Conservation (phyloP, 1,140 invertebrate genomes). For the Microplitis demolitor region DNA sequence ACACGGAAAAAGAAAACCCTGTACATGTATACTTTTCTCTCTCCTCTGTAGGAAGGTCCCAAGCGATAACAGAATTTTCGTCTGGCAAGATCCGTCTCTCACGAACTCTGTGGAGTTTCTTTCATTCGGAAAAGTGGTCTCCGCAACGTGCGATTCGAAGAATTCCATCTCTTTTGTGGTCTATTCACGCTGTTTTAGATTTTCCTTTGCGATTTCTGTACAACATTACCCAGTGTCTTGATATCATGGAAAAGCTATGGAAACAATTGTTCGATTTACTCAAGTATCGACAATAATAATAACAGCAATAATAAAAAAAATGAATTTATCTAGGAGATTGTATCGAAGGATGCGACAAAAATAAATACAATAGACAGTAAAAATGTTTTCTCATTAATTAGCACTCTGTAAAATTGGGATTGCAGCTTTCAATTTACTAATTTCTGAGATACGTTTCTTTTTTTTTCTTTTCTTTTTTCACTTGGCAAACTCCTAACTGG, state of each 20-base stretch:
- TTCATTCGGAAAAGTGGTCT: slow-evolving; percentile 15
- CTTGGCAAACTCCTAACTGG: background rate
- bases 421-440: slow-evolving; percentile 25
- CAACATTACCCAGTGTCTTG: no score
- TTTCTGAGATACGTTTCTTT: slow-evolving; percentile 18
- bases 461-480: slow-evolving; percentile 22
- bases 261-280: no score
- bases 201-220: background rate
- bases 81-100: background rate
- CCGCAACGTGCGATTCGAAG: background rate
- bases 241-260: no score
- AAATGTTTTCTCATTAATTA: slow-evolving; percentile 6
- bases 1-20: background rate
- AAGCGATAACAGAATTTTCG: slow-evolving; percentile 15
- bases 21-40: background rate
- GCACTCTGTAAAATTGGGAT: slow-evolving; percentile 5
- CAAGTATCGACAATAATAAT: no score
- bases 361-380: background rate
- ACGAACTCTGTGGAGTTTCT: slow-evolving; percentile 2
- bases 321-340: no score
- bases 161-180: background rate
- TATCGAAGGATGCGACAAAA: no score
- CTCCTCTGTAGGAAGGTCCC: background rate
- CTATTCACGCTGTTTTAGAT: background rate
- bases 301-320: no score